These are phyloP conservation scores for Umimayanthus chanpuru DNA, from an alignment of 92 coral and sea anemone species.

Conservation along the genomic window DNA sequence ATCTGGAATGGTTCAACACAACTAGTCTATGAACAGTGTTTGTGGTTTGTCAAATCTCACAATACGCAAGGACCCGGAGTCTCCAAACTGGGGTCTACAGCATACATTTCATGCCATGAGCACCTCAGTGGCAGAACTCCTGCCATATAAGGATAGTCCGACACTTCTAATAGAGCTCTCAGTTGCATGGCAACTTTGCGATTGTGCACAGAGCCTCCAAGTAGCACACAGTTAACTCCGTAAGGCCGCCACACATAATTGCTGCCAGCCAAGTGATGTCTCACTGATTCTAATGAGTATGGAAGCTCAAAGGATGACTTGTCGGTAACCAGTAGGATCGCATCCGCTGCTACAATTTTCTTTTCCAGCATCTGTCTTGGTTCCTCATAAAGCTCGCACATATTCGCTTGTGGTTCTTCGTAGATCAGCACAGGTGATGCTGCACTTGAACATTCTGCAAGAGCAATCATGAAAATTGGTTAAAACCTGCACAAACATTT, in stretches of 20 bases:
- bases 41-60: constrained; percentile 23
- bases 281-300: constrained; percentile 74
- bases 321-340: constrained; percentile 90
- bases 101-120: constrained; percentile 96
- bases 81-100: constrained; percentile 96
- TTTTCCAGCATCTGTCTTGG: constrained; percentile 80
- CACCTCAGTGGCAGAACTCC: constrained; percentile 94
- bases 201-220: constrained; percentile 97
- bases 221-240: constrained; percentile 93
- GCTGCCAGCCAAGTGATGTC: constrained; percentile 73
- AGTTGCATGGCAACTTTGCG: constrained; percentile 94
- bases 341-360: constrained; percentile 92
- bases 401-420: constrained; percentile 78
- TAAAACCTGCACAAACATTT: not conserved
- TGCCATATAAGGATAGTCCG: constrained; percentile 96
- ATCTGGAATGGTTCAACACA: not conserved
- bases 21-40: constrained; percentile 55
- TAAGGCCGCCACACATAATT: constrained; percentile 94
- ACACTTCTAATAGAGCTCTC: constrained; percentile 87
- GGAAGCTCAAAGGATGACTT: constrained; percentile 84
- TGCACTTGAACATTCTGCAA: constrained; percentile 66
- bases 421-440: constrained; percentile 67
- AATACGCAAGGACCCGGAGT: constrained; percentile 99
- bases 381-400: constrained; percentile 78
- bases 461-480: not conserved